These are phyloP conservation scores for Drosophila dives DNA, from an alignment of 2,888 invertebrate genomes.

Conservation along the genomic window DNA sequence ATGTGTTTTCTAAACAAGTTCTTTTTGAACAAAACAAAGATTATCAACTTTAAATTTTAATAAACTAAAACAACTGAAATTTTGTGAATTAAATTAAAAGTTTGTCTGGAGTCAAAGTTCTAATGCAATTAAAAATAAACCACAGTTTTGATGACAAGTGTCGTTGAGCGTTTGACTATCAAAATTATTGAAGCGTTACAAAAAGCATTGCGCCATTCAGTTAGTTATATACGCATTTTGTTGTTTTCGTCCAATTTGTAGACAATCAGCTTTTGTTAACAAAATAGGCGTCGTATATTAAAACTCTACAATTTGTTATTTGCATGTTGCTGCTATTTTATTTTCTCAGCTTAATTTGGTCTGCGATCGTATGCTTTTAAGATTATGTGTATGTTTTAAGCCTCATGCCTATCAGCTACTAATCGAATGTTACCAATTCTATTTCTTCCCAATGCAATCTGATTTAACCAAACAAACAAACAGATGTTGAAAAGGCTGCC, in stretches of 20 bases:
- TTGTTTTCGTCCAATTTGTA: slow-evolving; percentile 4
- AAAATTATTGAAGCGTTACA: slow-evolving; percentile 35
- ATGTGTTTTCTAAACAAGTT: not conserved
- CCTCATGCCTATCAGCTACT: slow-evolving; percentile 38
- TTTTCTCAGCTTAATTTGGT: slow-evolving; percentile 40
- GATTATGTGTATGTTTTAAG: slow-evolving; percentile 25
- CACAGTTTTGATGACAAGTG: slow-evolving; percentile 1
- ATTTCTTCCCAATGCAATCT: slow-evolving; percentile 43
- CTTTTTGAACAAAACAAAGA: not conserved
- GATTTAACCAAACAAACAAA: slow-evolving; percentile 41
- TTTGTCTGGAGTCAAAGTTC: not conserved
- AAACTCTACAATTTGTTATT: slow-evolving; percentile 32
- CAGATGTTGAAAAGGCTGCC: slow-evolving; percentile 70
- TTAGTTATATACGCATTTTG: slow-evolving; percentile 7
- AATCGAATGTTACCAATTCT: slow-evolving; percentile 67
- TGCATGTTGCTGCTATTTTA: slow-evolving; percentile 40
- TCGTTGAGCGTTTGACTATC: slow-evolving; percentile 6
- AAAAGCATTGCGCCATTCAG: not conserved
- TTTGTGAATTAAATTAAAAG: too few species aligned
- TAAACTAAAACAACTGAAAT: not conserved
- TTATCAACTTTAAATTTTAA: not conserved
- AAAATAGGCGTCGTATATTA: not conserved
- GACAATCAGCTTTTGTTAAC: not conserved
- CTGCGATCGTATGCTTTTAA: slow-evolving; percentile 23
- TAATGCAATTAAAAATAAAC: too few species aligned